Percentiles rank a stretch among this genome's conserved stretches.
phyloP scores from a whole-genome alignment of 2,113 vertebrate species.

The Saccopteryx bilineata region DNA sequence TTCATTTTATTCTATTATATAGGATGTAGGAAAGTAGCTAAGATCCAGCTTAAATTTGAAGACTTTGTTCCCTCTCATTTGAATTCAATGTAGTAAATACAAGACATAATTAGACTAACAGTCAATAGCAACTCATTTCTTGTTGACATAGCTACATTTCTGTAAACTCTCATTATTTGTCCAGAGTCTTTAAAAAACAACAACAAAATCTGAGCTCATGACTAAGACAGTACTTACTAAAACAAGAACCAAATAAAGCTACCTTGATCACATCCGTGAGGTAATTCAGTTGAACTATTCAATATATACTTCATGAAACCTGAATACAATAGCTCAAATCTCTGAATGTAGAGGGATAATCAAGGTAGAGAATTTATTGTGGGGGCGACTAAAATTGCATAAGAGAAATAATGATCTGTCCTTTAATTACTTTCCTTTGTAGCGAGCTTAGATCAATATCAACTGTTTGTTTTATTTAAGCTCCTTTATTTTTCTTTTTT shows the following conservation, averaged over 20 bases:
- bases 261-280: conserved; percentile 48
- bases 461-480: conserved; percentile 78
- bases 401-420: conserved; percentile 78
- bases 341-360: conserved; percentile 76
- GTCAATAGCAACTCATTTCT: conserved; percentile 72
- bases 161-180: conserved; percentile 67
- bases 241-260: conserved; percentile 67
- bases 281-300: conserved; percentile 66
- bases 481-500: conserved; percentile 61
- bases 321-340: conserved; percentile 75
- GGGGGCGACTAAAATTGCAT: conserved; percentile 83
- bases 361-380: conserved; percentile 73
- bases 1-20: not conserved
- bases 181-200: conserved; percentile 31
- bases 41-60: conserved; percentile 28
- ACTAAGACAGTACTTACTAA: conserved; percentile 70
- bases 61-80: conserved; percentile 49
- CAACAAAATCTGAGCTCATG: conserved; percentile 45
- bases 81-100: conserved; percentile 47
- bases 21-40: conserved; percentile 11
- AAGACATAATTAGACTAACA: not conserved
- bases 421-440: conserved; percentile 85
- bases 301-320: conserved; percentile 56
- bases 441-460: conserved; percentile 82
- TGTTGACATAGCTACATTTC: conserved; percentile 67